Conservation (phyloP, 2,888 invertebrate genomes). For the Cantharis rufa region DNA sequence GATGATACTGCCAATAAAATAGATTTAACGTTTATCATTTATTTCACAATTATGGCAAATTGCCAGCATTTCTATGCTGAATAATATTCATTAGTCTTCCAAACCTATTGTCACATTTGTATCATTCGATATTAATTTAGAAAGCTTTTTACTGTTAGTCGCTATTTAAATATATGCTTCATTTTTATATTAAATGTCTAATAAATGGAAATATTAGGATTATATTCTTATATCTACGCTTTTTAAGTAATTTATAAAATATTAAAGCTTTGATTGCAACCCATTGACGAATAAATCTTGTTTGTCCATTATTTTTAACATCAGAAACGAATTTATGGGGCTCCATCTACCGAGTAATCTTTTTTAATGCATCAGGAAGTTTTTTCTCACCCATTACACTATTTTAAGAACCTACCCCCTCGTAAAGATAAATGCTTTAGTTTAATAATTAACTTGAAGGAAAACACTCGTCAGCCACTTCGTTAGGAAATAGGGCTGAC, state of each 20-base stretch:
- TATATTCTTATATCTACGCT: not conserved
- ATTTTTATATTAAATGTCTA: not conserved
- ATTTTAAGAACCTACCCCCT: not conserved
- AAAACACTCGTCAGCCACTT: not conserved
- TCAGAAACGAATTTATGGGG: not conserved
- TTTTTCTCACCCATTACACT: not conserved
- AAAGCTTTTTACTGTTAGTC: not conserved
- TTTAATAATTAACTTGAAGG: not conserved
- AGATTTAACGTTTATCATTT: conserved; percentile 20
- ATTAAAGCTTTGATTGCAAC: not conserved
- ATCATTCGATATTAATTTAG: not conserved
- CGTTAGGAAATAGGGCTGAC: not conserved
- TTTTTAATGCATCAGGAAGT: not conserved
- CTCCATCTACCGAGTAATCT: not conserved
- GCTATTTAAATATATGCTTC: not conserved
- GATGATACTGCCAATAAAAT: not conserved
- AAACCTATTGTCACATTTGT: conserved; percentile 14
- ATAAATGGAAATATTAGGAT: not conserved
- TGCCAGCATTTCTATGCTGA: conserved; percentile 19
- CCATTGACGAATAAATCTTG: not conserved
- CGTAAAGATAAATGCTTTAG: not conserved
- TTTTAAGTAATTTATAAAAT: not conserved
- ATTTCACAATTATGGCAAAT: conserved; percentile 9
- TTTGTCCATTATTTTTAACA: not conserved
- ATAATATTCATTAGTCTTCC: conserved; percentile 17